Base-by-base conservation (phyloP, 2,888 invertebrate species). In the Dasysyrphus albostriatus region DNA sequence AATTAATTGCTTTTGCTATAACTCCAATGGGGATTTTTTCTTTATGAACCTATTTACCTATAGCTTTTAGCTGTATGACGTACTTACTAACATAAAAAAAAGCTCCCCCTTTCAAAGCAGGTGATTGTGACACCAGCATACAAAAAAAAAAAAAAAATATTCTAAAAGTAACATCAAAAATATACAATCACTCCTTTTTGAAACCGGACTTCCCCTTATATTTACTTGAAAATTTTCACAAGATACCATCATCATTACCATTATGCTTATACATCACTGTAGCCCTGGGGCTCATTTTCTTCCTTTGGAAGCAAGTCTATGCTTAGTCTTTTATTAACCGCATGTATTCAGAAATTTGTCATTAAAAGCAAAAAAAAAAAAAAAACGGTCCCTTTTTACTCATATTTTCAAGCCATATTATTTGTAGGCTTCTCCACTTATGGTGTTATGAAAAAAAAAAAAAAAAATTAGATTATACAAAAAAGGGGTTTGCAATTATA, bases 131-230 rank as follows among this genome's bases (percentile, higher is more conserved):
- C 58, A 37, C 54, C 14, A 54, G 14, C 37, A 37, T 5, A 58
- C 0, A 37, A 10, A 16, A 58, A 16, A 24, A 24, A 58, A 1
- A 37, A 10, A 16, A 58, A 16, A 24, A 24, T 24, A 2, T 24
- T 3, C 16, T 58, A 19, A 49, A 49, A 10, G 49, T 19, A 29
- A 29, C 29, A 29, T 29, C 14, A 54, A 54, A 29, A 54, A 29
- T 29, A 29, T 29, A 54, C 54, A 54, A 54, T 14, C 54, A 14
- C 14, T 29, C 29, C 54, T 29, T 54, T 24, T 29, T 54, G 54
- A 54, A 29, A 29, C 54, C 54, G 54, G 54, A 54, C 54, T 54
- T 54, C 54, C 29, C 54, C 54, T 54, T 54, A n/a, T 54, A 54
- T 54, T 54, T 54, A 54, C 54, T 54, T 54, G 54, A 54, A 54